Conservation (phyloP, 2,888 invertebrate genomes). For the Mylabris sibirica region DNA sequence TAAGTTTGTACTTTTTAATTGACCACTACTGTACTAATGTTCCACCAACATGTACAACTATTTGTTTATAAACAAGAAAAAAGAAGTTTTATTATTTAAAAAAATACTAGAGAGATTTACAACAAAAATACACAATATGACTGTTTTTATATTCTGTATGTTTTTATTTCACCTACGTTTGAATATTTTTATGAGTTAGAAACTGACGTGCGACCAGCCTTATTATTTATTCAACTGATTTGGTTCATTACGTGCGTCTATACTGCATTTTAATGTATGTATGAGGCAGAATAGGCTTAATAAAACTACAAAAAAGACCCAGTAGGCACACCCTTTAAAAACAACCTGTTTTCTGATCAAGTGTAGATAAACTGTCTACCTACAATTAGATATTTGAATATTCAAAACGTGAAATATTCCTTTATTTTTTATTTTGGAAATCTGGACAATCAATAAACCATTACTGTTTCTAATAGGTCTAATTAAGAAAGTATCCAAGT, state of each 20-base stretch:
- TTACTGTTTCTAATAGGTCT: constrained; percentile 40
- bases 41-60: not conserved
- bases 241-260: constrained; percentile 43
- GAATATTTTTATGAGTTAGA: constrained; percentile 30
- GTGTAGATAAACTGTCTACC: not conserved
- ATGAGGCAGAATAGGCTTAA: constrained; percentile 34
- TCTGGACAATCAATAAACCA: too few relatives aligned
- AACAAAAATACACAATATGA: not conserved
- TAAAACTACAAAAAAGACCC: constrained; percentile 35
- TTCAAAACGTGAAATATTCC: not conserved
- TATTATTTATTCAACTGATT: constrained; percentile 48
- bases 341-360: constrained; percentile 13
- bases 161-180: not conserved
- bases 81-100: too few relatives aligned
- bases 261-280: constrained; percentile 41
- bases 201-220: constrained; percentile 48
- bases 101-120: not conserved
- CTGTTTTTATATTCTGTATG: not conserved
- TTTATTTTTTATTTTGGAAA: too few relatives aligned
- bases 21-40: constrained; percentile 22
- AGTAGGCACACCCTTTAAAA: constrained; percentile 27
- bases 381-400: not conserved
- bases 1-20: constrained; percentile 30
- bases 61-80: too few relatives aligned
- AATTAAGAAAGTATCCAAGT: constrained; percentile 49